These are phyloP conservation scores for Rhinoderma darwinii DNA, from an alignment of 2,113 vertebrate genomes.

Conservation along the genomic window DNA sequence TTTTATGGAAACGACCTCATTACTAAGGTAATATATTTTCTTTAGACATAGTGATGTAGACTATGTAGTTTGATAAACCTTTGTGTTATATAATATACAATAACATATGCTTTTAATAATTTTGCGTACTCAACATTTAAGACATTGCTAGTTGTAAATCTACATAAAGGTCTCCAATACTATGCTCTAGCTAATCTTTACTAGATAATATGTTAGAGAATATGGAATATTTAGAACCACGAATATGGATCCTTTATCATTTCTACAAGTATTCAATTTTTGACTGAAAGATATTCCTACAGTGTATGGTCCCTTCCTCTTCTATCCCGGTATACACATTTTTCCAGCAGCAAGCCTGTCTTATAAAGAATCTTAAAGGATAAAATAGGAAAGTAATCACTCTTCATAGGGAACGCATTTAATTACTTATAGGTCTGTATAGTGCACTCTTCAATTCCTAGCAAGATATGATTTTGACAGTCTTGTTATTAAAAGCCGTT, in stretches of 20 bases:
- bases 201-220: not conserved
- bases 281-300: too few species aligned
- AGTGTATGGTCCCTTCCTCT: not conserved
- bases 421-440: constrained; percentile 4
- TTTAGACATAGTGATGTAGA: not conserved
- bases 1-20: not conserved
- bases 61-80: not conserved
- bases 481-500: not conserved
- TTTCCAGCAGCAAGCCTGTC: not conserved
- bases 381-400: not conserved
- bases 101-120: not conserved
- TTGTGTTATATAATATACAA: not conserved
- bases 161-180: not conserved
- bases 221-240: not conserved
- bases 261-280: too few species aligned
- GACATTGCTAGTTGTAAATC: not conserved
- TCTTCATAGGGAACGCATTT: not conserved
- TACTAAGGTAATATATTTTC: not conserved
- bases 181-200: not conserved
- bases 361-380: not conserved
- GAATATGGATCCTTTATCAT: too few species aligned
- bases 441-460: not conserved
- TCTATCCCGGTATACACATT: not conserved
- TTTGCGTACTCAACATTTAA: too few species aligned
- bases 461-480: constrained; percentile 4